Base-by-base conservation (phyloP, 2,113 vertebrate species). In the Peromyscus maniculatus region DNA sequence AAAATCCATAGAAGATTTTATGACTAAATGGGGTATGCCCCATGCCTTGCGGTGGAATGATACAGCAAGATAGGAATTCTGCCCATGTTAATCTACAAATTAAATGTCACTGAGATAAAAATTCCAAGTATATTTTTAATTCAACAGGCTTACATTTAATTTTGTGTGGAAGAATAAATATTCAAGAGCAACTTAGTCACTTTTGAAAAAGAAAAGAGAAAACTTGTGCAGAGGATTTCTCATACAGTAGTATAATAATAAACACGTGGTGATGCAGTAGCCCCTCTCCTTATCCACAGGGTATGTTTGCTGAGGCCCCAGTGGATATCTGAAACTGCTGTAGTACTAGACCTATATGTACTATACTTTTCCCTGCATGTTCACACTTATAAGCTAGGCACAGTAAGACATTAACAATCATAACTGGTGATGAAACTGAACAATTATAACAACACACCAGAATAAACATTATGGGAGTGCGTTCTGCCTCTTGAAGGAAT, bases 31-130 rank as follows among this genome's bases (percentile, higher is more conserved):
- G 26, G 75, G 16, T 82, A 89, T 3, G 16, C 15, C 57, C 12
- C 10, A 59, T 67, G 86, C 15, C 86, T 77, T 94, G 17, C 33
- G 62, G 15, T 67, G 5, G 12, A 36, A 62, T 84, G 24, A 74
- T n/a, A 49, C 64, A 89, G 16, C 19, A 49, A 86, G n/a, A 79
- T n/a, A 16, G 21, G 19, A 87, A 82, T 66, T 71, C 13, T 64
- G 9, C 31, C 31, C 52, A 31, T 36, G n/a, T 89, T 67, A n/a
- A 75, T 77, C 55, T 91, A 59, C 28, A 91, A 91, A 92, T 89
- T 89, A 94, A 71, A 89, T 89, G 7, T 39, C 79, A 89, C 24
- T 19, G 33, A 84, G 69, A 67, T 28, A 88, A 88, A 83, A 69
- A 46, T 64, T 77, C 36, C n/a, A 82, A 26, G 39, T 78, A 11